These are phyloP conservation scores for Isurus oxyrinchus DNA, from an alignment of 2,113 vertebrate genomes.

Conservation along the genomic window DNA sequence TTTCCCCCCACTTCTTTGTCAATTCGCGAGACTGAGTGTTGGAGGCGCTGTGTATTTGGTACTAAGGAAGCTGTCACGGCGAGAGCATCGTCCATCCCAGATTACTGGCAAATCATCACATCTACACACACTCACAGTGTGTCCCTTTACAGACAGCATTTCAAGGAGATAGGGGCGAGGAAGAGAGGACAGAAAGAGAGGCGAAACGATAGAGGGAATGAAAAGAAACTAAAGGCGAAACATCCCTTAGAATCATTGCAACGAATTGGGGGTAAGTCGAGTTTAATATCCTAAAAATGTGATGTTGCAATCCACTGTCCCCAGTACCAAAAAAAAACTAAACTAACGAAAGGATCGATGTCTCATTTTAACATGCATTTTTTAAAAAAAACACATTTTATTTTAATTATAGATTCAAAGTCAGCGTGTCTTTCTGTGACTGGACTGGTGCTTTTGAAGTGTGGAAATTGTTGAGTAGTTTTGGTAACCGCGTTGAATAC, in stretches of 20 bases:
- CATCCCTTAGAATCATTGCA: neutral
- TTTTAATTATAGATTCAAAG: neutral
- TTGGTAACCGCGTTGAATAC: neutral
- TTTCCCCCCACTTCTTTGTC: neutral
- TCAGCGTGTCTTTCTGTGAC: neutral
- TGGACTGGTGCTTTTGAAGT: neutral
- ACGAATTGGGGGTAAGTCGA: neutral
- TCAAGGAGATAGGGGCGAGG: neutral
- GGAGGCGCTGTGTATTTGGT: conserved; percentile 18
- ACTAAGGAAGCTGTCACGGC: neutral
- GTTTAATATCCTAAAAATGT: neutral
- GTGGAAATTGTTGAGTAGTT: neutral
- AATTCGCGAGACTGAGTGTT: neutral
- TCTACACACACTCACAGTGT: neutral
- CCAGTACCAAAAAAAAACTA: neutral
- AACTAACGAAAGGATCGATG: neutral
- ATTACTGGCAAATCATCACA: neutral
- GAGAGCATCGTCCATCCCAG: neutral
- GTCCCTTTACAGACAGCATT: neutral
- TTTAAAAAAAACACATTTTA: neutral
- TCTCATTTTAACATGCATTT: neutral
- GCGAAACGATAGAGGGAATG: neutral
- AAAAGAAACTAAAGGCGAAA: neutral
- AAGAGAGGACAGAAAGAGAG: neutral
- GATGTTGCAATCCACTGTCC: neutral